A percentile compares a stretch with the other conserved stretches of the same genome.
Conservation (phyloP, 1,140 invertebrate species). For the Lucilia sericata region DNA sequence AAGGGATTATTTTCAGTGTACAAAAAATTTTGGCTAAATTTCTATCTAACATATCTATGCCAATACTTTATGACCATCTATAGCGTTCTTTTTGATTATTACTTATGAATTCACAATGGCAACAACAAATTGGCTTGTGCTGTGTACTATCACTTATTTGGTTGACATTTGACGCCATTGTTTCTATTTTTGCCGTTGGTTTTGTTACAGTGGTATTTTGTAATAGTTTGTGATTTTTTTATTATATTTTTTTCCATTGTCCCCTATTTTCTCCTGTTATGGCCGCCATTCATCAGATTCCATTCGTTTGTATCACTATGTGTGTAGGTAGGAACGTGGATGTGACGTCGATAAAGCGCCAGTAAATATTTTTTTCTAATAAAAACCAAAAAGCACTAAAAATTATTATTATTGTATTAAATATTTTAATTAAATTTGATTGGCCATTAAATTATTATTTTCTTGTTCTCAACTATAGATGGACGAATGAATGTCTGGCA, state of each 20-base stretch:
- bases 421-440: slow-evolving; percentile 42
- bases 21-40: no score
- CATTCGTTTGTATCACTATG: no score
- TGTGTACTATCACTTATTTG: not conserved
- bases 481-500: not conserved
- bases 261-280: not conserved
- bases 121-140: not conserved
- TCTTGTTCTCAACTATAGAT: not conserved
- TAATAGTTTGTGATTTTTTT: not conserved
- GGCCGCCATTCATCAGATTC: no score
- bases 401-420: not conserved
- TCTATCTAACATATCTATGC: not conserved
- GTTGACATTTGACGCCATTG: slow-evolving; percentile 28
- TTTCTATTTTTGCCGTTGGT: slow-evolving; percentile 3
- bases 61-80: no score
- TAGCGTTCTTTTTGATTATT: not conserved
- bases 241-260: not conserved
- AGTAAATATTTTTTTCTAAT: no score
- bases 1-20: no score
- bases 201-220: not conserved
- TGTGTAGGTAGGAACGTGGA: not conserved
- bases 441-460: slow-evolving; percentile 30
- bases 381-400: no score
- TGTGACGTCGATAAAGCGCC: slow-evolving; percentile 11
- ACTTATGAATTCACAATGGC: not conserved